A percentile compares a stretch with the other conserved stretches of the same genome.
Evolutionary conservation across 1,140 invertebrate species (phyloP).

Genomic region (Hyles euphorbiae): DNA sequence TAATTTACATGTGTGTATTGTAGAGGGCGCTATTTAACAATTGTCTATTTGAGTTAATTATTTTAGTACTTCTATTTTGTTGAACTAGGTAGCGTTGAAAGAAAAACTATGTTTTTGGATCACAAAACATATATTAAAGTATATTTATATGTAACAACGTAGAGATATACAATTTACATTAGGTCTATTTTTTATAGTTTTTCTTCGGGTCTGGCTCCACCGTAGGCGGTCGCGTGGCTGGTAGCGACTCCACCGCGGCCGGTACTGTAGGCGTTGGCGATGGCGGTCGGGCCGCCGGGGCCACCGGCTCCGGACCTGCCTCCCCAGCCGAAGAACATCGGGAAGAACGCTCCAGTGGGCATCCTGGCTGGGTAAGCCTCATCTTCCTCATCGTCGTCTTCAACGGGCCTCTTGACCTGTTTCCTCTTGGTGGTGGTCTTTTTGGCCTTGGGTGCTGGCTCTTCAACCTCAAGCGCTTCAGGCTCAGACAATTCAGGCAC

Average conservation of each 20-base stretch:
- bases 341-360: slow-evolving; percentile 77
- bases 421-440: slow-evolving; percentile 54
- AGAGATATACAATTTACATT: slow-evolving; percentile 20
- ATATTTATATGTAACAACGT: slow-evolving; percentile 19
- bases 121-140: slow-evolving; percentile 10
- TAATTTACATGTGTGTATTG: too few species aligned
- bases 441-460: slow-evolving; percentile 35
- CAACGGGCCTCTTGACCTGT: slow-evolving; percentile 57
- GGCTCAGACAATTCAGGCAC: slow-evolving; percentile 51
- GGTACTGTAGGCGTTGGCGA: slow-evolving; percentile 82
- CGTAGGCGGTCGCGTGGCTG: slow-evolving; percentile 82
- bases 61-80: too few species aligned
- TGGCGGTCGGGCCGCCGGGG: slow-evolving; percentile 76
- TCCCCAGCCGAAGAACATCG: slow-evolving; percentile 76
- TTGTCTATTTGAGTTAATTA: too few species aligned
- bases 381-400: slow-evolving; percentile 65
- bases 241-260: slow-evolving; percentile 80
- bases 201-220: slow-evolving; percentile 57
- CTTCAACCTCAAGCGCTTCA: slow-evolving; percentile 42
- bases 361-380: slow-evolving; percentile 45
- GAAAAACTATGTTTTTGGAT: not conserved
- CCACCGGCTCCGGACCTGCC: slow-evolving; percentile 49
- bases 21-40: too few species aligned
- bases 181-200: slow-evolving; percentile 36
- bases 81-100: too few species aligned